Percentiles rank a stretch among this genome's conserved stretches.
phyloP scores from a whole-genome alignment of 2,113 vertebrate genomes.

The Sminthopsis crassicaudata region DNA sequence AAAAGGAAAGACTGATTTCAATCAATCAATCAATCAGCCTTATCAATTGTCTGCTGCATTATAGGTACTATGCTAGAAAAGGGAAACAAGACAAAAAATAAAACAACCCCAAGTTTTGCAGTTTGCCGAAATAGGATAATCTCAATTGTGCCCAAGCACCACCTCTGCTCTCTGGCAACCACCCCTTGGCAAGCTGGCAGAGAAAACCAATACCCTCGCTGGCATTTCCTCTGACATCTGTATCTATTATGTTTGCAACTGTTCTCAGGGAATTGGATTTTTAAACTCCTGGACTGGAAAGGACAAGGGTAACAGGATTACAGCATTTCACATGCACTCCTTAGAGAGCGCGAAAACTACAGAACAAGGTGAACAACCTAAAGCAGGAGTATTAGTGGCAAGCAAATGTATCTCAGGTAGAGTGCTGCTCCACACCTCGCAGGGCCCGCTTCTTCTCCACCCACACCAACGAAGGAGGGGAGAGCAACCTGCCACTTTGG shows the following conservation, averaged over 20 bases:
- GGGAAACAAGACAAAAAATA: background rate
- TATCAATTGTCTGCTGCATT: background rate
- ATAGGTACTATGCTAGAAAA: background rate
- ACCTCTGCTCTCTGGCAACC: background rate
- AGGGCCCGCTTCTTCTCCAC: background rate
- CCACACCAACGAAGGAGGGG: background rate
- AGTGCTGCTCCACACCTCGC: background rate
- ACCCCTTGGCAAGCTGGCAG: slow-evolving; percentile 13
- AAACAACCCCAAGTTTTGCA: background rate
- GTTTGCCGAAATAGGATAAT: background rate
- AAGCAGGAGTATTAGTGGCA: background rate
- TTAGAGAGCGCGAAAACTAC: slow-evolving; percentile 63
- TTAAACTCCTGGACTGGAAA: slow-evolving; percentile 76
- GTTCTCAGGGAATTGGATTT: slow-evolving; percentile 81
- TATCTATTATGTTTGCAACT: slow-evolving; percentile 63
- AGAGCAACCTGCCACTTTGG: background rate
- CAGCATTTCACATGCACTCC: slow-evolving; percentile 77
- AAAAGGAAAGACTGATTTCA: background rate
- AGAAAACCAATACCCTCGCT: slow-evolving; percentile 65
- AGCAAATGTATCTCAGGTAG: background rate
- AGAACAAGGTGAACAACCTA: slow-evolving; percentile 11
- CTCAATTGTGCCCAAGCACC: background rate
- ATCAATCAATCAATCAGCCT: background rate
- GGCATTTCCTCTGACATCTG: slow-evolving; percentile 74
- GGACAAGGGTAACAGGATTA: slow-evolving; percentile 83